phyloP scores from a whole-genome alignment of 2,113 vertebrate species.

The Gasterosteus aculeatus region DNA sequence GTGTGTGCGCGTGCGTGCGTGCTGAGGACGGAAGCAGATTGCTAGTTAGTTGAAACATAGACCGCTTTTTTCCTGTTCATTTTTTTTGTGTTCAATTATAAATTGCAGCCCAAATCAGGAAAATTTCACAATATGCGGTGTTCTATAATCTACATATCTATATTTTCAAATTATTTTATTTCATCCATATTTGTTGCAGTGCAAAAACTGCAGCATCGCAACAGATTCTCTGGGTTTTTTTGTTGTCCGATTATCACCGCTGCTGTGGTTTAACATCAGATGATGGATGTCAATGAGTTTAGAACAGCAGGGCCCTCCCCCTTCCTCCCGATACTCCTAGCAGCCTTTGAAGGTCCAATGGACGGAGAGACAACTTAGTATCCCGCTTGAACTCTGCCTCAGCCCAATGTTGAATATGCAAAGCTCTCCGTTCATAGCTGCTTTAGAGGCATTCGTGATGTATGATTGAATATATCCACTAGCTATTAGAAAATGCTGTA shows the following conservation, averaged over 20 bases:
- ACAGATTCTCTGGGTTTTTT: neutral
- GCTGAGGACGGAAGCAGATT: too few relatives aligned
- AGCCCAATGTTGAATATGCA: slow-evolving; percentile 52
- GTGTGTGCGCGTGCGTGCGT: too few relatives aligned
- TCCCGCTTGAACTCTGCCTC: slow-evolving; percentile 45
- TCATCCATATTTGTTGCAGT: neutral
- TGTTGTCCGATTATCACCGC: neutral
- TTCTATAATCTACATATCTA: too few relatives aligned
- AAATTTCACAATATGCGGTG: too few relatives aligned
- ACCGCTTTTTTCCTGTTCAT: too few relatives aligned
- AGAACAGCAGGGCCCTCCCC: slow-evolving; percentile 1
- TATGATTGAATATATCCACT: slow-evolving; percentile 55
- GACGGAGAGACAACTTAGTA: slow-evolving; percentile 26
- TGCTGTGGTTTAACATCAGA: slow-evolving; percentile 13
- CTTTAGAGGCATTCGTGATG: slow-evolving; percentile 55
- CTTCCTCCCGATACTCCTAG: neutral
- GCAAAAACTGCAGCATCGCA: neutral
- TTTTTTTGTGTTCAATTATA: too few relatives aligned
- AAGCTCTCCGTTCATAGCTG: slow-evolving; percentile 23
- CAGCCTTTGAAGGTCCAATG: slow-evolving; percentile 57
- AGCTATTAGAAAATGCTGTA: slow-evolving; percentile 36
- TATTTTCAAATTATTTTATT: too few relatives aligned
- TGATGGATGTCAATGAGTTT: neutral
- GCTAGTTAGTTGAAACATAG: too few relatives aligned
- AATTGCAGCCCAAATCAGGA: too few relatives aligned